Evolutionary conservation across 2,113 vertebrate species (phyloP).

Genomic region (Neotoma lepida): DNA sequence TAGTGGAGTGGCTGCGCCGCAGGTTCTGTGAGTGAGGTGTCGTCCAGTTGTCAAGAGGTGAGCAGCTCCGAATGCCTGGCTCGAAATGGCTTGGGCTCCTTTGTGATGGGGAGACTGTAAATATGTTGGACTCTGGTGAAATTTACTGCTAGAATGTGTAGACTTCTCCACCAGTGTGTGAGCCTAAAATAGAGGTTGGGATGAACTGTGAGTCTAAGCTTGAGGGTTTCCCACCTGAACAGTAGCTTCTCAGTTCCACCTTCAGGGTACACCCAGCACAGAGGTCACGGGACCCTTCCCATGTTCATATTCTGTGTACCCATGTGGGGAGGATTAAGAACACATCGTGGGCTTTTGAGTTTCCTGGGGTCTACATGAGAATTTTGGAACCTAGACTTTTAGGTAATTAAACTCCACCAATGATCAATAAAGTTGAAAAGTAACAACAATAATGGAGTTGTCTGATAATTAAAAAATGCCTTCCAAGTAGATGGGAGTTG

Average conservation of each 20-base stretch:
- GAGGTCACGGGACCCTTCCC: background rate
- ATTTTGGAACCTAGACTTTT: constrained; percentile 58
- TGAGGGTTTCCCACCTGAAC: background rate
- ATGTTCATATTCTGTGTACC: background rate
- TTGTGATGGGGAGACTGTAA: background rate
- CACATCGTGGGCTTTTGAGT: background rate
- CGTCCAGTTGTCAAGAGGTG: background rate
- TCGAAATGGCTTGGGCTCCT: background rate
- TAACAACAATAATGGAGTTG: background rate
- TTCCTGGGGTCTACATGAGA: background rate
- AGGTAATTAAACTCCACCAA: background rate
- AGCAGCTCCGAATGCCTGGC: background rate
- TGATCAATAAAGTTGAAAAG: background rate
- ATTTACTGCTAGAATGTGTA: background rate
- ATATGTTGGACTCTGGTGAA: background rate
- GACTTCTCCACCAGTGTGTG: background rate
- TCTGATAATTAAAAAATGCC: background rate
- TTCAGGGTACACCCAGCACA: background rate
- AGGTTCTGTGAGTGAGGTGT: background rate
- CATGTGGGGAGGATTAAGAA: background rate
- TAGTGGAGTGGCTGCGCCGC: background rate
- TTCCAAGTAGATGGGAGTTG: background rate
- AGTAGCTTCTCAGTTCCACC: no score
- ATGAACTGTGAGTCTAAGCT: background rate
- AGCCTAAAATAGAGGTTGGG: background rate